Evolutionary conservation across 2,888 invertebrate genomes (phyloP).

Genomic region (Lasioglossum oenotherae): DNA sequence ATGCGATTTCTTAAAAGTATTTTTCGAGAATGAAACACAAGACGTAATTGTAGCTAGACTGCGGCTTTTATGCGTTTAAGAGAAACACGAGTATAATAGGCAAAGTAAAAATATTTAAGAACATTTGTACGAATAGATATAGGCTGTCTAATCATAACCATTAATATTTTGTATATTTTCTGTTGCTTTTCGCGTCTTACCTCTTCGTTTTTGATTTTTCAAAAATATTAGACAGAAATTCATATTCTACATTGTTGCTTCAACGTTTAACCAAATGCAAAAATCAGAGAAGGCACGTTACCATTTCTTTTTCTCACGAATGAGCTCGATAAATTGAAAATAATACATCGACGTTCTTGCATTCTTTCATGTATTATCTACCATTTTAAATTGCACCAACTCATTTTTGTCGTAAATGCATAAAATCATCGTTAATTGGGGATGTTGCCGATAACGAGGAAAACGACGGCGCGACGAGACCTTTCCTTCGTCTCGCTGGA

Average conservation of each 20-base stretch:
- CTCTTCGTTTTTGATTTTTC: background rate
- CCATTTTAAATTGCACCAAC: no score
- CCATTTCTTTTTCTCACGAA: no score
- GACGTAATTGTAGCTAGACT: background rate
- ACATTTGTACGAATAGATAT: background rate
- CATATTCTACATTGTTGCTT: background rate
- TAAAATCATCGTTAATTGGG: background rate
- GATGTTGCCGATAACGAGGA: background rate
- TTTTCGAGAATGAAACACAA: background rate
- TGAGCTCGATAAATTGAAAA: no score
- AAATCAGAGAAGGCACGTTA: no score
- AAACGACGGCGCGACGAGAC: background rate
- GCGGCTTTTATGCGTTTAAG: no score
- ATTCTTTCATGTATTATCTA: no score
- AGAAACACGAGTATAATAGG: no score
- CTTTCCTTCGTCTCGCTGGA: background rate
- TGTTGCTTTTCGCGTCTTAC: no score
- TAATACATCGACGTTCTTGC: no score
- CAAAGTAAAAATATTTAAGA: background rate
- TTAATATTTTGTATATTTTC: no score
- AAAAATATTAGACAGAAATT: background rate
- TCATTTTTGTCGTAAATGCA: no score
- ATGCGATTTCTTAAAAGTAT: background rate
- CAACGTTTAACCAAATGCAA: no score
- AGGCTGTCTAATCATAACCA: background rate